Evolutionary conservation across 2,113 vertebrate species (phyloP), one percentile per base, ranked within the genome.

Genomic region (Oncorhynchus gorbuscha): DNA sequence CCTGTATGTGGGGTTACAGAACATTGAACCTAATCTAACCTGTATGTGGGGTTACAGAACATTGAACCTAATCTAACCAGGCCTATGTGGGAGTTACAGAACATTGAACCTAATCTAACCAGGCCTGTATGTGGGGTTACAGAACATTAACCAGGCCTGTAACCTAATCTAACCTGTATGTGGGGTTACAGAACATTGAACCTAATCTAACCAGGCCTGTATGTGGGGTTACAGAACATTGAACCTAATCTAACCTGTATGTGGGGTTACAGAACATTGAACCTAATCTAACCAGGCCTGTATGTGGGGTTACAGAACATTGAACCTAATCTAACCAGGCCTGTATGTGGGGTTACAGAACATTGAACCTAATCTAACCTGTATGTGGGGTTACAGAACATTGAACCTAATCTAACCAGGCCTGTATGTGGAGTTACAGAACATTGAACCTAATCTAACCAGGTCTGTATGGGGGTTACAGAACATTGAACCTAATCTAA

Each of bases 61-160:
- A 89, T 87, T 88, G 35, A 39, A 39, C 7, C 35, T 39, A 39
- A 39, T 7, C 35, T 75, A 89, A 82, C 80, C 81, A 81, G 86
- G 55, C 14, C 39, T 30, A 12, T 35, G 7, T 35, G 35, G 4
- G 32, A 22, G 30, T 71, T 2, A 51, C 1, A 3, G 81, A 76
- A 85, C 83, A 89, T 86, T 88, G 13, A 51, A 51, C 13, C 49
- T 51, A 11, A 51, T 2, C 49, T 74, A 88, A 79, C 81, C 80
- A 80, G 85, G 55, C 14, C 39, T 26, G 39, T 35, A 35, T 35
- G 35, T n/a, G 4, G 32, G 11, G 16, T 51, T 0, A 11, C 6
- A 13, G 81, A 76, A 85, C 83, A 89, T 86, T 88, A 13, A 51
- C n/a, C n/a, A n/a, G n/a, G n/a, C n/a, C n/a, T n/a, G n/a, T n/a